A percentile compares a stretch with the other conserved stretches of the same genome.
phyloP scores from a whole-genome alignment of 2,113 vertebrate species.

The Anolis carolinensis region DNA sequence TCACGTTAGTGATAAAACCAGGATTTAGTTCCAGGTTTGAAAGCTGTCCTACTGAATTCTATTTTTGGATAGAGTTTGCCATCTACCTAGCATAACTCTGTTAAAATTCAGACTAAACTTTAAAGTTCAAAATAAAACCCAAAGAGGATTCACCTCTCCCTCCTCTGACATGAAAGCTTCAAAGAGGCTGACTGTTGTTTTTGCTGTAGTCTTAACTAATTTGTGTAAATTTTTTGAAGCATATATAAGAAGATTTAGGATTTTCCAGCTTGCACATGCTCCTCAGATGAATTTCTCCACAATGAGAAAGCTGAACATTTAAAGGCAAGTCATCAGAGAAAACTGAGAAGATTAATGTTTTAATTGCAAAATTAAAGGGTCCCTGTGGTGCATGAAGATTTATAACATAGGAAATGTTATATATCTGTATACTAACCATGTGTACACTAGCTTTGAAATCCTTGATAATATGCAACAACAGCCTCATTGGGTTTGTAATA shows the following conservation, averaged over 20 bases:
- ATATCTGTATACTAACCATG: slow-evolving; percentile 40
- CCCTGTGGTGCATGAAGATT: slow-evolving; percentile 30
- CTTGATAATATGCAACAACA: neutral
- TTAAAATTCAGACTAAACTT: no score
- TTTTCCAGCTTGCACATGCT: neutral
- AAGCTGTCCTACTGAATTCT: neutral
- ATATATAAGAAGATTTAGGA: no score
- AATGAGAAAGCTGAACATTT: slow-evolving; percentile 18
- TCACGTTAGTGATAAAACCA: slow-evolving; percentile 10
- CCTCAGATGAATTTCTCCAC: neutral
- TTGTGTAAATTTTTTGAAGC: no score
- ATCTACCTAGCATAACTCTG: no score
- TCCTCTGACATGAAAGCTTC: no score
- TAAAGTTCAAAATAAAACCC: no score
- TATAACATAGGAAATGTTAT: neutral
- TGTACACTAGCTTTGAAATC: slow-evolving; percentile 14
- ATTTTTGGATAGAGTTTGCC: no score
- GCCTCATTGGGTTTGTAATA: neutral
- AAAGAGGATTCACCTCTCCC: no score
- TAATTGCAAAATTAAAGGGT: slow-evolving; percentile 11
- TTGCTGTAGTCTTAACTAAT: no score
- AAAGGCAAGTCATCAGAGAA: slow-evolving; percentile 50
- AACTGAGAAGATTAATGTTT: slow-evolving; percentile 4
- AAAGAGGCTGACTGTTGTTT: no score
- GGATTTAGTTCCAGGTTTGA: neutral